Conservation (phyloP, 2,113 vertebrate genomes). For the Callaeas wilsoni region DNA sequence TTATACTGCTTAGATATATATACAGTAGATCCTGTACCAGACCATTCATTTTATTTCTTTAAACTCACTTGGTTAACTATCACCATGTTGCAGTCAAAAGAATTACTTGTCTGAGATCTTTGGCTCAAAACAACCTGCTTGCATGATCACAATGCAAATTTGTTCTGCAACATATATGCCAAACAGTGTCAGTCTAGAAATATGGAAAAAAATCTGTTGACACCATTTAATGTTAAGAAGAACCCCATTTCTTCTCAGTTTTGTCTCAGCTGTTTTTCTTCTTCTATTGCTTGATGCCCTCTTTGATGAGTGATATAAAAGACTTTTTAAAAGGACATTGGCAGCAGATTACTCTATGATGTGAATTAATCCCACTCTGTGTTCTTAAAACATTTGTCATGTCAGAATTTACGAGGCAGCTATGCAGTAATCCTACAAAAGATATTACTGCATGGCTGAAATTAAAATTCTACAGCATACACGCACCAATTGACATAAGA, state of each 20-base stretch:
- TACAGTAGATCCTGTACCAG: too few relatives aligned
- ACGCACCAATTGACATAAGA: not conserved
- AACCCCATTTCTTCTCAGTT: not conserved
- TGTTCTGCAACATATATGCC: not conserved
- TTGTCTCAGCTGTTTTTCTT: not conserved
- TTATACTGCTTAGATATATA: not conserved
- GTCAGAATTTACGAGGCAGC: not conserved
- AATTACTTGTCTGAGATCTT: not conserved
- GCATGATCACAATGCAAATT: not conserved
- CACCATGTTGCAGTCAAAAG: not conserved
- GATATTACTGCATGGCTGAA: not conserved
- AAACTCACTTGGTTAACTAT: not conserved
- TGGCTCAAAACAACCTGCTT: not conserved
- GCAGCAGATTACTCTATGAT: constrained; percentile 15
- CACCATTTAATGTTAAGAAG: not conserved
- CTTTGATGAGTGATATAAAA: constrained; percentile 43
- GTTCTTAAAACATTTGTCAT: not conserved
- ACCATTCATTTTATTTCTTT: not conserved
- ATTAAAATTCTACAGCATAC: not conserved
- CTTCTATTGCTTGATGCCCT: not conserved
- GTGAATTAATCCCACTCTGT: not conserved
- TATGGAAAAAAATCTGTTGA: not conserved
- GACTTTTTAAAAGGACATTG: constrained; percentile 17
- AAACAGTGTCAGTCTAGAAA: not conserved
- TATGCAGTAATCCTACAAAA: not conserved